Base-by-base conservation (phyloP, 2,888 invertebrate species). In the Lithophane semibrunnea region DNA sequence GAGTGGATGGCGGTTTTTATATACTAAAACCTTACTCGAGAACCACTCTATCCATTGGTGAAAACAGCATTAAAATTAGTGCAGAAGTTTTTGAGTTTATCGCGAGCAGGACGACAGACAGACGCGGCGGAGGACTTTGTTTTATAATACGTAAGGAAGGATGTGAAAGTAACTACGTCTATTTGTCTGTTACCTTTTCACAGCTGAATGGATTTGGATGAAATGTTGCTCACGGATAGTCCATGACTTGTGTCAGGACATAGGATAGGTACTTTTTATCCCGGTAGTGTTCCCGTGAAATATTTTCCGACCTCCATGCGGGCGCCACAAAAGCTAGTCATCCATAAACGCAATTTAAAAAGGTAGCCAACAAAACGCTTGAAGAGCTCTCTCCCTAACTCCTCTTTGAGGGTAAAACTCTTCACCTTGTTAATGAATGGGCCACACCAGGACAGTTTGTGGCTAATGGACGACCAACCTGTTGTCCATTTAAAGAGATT, bases 381-480 rank as follows among this genome's bases (percentile, higher is more conserved):
- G 12, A 72, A 37, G n/a, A n/a, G 12, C 69, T 37, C n/a, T 72
- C 24, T 49, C 24, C 18, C 0, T 10, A 42, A 72, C 13, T 24
- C 42, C 13, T 24, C 1, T 56, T 37, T 24, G 18, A 37, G 24
- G 18, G 9, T 9, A n/a, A 16, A 47, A n/a, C 47, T 18, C 18
- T 42, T 42, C 37, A 60, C 18, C 60, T 18, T n/a, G 9, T 49
- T 60, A 73, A 80, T 66, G 21, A 78, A 79, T 66, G 47, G 47
- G 29, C 29, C 47, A 24, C 54, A 42, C n/a, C 8, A 49, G 37
- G 2, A 63, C 37, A 58, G 65, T 66, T 47, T 29, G 47, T 56
- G n/a, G 56, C 10, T 73, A 80, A 73, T 63, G 47, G 37, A 54
- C 21, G 3, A 0, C 29, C 74, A 81, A 81, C 75, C 81, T 79